Evolutionary conservation across 2,797 vertebrate species (phyloP).

Genomic region (Florisuga fusca): DNA sequence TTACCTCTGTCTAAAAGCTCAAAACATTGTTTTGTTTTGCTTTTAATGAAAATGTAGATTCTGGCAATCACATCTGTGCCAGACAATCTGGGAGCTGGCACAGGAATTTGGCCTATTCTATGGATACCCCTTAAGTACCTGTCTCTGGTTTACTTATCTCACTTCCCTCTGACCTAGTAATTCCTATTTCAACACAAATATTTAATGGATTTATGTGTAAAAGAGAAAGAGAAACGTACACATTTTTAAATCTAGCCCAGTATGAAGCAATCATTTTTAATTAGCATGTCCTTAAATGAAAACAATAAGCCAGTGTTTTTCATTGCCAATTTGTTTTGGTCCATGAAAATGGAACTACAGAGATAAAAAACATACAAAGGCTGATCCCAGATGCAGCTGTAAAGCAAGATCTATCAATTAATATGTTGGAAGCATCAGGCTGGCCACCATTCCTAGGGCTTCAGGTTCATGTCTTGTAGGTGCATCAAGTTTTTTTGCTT

Average conservation of each 20-base stretch:
- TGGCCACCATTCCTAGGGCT: conserved; percentile 32
- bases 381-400: conserved; percentile 60
- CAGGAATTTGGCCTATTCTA: background rate
- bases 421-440: conserved; percentile 19
- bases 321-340: conserved; percentile 64
- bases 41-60: conserved; percentile 8
- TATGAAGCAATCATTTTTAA: conserved; percentile 67
- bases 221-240: conserved; percentile 32
- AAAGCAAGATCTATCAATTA: conserved; percentile 58
- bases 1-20: background rate
- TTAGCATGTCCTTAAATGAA: conserved; percentile 63
- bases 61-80: background rate
- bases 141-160: conserved; percentile 24
- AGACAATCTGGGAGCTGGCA: background rate
- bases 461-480: conserved; percentile 3
- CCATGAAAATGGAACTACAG: conserved; percentile 49
- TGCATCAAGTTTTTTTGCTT: conserved; percentile 36
- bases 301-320: conserved; percentile 69
- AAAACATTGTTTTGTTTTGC: background rate
- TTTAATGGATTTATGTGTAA: conserved; percentile 19
- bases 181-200: conserved; percentile 24
- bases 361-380: conserved; percentile 68
- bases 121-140: background rate
- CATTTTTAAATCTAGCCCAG: conserved; percentile 46
- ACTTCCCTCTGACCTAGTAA: conserved; percentile 22